phyloP scores from a whole-genome alignment of 1,140 invertebrate species.

The Bombyx mandarina region DNA sequence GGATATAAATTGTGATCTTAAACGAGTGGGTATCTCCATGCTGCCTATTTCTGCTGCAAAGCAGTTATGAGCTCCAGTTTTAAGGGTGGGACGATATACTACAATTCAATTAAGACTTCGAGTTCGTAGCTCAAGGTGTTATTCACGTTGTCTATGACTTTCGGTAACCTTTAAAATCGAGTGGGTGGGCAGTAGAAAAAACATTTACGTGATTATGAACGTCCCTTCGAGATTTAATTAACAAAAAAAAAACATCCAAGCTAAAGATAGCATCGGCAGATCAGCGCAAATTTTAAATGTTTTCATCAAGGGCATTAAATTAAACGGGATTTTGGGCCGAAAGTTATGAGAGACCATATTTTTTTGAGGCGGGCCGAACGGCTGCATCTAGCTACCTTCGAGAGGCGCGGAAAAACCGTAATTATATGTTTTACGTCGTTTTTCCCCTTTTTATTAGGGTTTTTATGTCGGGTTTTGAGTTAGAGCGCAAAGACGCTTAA shows the following conservation, averaged over 20 bases:
- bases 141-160: too few relatives aligned
- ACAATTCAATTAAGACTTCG: too few relatives aligned
- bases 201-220: too few relatives aligned
- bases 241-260: constrained; percentile 2
- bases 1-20: too few relatives aligned
- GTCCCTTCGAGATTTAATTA: too few relatives aligned
- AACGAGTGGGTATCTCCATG: too few relatives aligned
- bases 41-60: too few relatives aligned
- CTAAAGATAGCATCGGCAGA: constrained; percentile 26
- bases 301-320: constrained; percentile 52
- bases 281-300: constrained; percentile 54
- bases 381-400: constrained; percentile 35
- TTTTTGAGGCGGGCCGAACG: constrained; percentile 39
- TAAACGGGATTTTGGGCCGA: constrained; percentile 45
- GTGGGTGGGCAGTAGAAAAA: too few relatives aligned
- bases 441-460: constrained; percentile 19
- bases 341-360: constrained; percentile 57
- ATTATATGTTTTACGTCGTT: constrained; percentile 37
- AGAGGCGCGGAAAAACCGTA: constrained; percentile 33
- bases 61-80: too few relatives aligned
- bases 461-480: not conserved
- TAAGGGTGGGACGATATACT: too few relatives aligned
- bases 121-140: too few relatives aligned
- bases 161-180: too few relatives aligned
- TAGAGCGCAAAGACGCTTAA: not conserved